These are phyloP conservation scores for Dione vanillae DNA, from an alignment of 2,888 invertebrate species.

Conservation along the genomic window DNA sequence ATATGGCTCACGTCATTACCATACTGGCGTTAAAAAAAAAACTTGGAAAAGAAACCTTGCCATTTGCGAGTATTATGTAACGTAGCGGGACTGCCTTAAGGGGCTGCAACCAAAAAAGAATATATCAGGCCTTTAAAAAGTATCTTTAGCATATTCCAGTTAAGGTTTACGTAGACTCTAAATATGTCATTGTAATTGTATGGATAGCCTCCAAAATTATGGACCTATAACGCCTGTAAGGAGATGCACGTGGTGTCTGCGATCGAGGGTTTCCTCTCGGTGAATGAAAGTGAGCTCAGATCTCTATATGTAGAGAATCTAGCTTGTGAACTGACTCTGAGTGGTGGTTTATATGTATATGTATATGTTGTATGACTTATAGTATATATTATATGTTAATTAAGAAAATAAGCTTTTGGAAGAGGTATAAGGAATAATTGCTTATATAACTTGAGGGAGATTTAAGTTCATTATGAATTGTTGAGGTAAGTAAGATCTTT, in stretches of 20 bases:
- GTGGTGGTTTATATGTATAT: background rate
- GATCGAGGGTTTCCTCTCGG: constrained; percentile 58
- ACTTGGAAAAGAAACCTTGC: constrained; percentile 53
- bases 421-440: background rate
- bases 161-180: constrained; percentile 71
- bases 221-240: constrained; percentile 64
- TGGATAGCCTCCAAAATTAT: constrained; percentile 79
- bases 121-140: constrained; percentile 66
- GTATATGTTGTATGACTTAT: background rate
- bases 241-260: constrained; percentile 74
- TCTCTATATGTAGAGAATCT: constrained; percentile 11
- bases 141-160: constrained; percentile 65
- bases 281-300: constrained; percentile 47
- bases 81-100: constrained; percentile 58
- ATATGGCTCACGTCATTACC: constrained; percentile 48
- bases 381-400: background rate
- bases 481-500: no score
- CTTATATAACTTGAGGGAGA: no score
- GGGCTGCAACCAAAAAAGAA: constrained; percentile 66
- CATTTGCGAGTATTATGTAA: constrained; percentile 61
- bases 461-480: no score
- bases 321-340: background rate
- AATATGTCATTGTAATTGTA: constrained; percentile 68
- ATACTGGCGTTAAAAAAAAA: constrained; percentile 49
- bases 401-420: background rate